These are phyloP conservation scores for Octopus sinensis DNA, from an alignment of 1,140 invertebrate species.

Conservation along the genomic window DNA sequence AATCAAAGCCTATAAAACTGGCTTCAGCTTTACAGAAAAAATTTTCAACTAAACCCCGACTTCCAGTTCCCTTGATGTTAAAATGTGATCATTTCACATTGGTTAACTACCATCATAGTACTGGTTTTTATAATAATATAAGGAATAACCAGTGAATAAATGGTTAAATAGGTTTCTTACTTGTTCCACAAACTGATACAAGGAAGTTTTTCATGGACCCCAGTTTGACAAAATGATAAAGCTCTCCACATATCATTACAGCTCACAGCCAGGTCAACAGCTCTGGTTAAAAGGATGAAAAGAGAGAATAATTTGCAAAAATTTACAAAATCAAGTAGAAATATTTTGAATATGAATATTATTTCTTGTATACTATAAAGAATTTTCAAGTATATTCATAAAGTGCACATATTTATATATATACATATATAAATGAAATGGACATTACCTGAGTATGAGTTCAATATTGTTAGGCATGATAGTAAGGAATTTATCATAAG, in stretches of 20 bases:
- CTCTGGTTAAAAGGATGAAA: background rate
- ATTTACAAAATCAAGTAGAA: background rate
- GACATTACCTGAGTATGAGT: slow-evolving; percentile 33
- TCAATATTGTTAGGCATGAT: slow-evolving; percentile 40
- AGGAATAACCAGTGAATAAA: no score
- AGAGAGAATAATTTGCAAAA: background rate
- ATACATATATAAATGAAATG: slow-evolving; percentile 5
- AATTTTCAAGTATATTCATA: no score
- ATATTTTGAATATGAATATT: no score
- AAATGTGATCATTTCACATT: no score
- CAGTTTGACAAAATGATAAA: background rate
- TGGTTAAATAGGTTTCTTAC: background rate
- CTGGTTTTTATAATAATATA: no score
- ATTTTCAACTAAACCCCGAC: no score
- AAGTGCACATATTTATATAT: background rate
- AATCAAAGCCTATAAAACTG: no score
- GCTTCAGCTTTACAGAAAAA: no score
- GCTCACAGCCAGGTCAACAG: background rate
- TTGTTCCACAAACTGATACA: background rate
- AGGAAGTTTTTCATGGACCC: slow-evolving; percentile 4
- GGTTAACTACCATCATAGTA: no score
- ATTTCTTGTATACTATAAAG: no score
- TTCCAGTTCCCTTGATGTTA: no score
- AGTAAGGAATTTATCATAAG: slow-evolving; percentile 31
- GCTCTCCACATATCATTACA: background rate